Evolutionary conservation across 2,888 invertebrate genomes (phyloP).

Genomic region (Leptogaster cylindrica): DNA sequence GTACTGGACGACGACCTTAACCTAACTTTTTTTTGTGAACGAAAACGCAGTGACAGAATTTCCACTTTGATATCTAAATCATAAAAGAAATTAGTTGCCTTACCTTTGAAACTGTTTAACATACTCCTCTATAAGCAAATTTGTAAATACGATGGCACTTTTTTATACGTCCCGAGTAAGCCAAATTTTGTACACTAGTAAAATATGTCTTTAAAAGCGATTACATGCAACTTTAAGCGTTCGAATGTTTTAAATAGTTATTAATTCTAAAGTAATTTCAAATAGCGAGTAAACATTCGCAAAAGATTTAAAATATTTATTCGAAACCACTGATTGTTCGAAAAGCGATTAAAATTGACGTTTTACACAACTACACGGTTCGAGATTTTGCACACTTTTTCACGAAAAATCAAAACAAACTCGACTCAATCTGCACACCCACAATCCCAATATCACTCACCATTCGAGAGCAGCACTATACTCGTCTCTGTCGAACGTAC

Average conservation of each 20-base stretch:
- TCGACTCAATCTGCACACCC: background rate
- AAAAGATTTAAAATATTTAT: background rate
- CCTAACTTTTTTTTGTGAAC: background rate
- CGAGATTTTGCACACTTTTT: background rate
- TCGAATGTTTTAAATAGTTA: background rate
- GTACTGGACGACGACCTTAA: background rate
- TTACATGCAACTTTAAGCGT: background rate
- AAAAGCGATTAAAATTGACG: constrained; percentile 30
- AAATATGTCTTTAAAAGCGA: too few relatives aligned
- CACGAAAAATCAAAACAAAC: background rate
- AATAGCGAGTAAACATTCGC: constrained; percentile 3
- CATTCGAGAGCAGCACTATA: background rate
- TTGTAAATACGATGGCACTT: background rate
- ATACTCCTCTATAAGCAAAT: constrained; percentile 48
- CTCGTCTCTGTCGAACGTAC: constrained; percentile 15
- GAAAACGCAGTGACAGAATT: background rate
- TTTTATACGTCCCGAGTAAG: too few relatives aligned
- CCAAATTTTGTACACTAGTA: too few relatives aligned
- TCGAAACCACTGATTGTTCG: constrained; percentile 25
- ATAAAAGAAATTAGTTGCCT: constrained; percentile 35
- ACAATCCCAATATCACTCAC: background rate
- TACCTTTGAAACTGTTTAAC: constrained; percentile 51
- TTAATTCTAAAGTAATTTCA: too few relatives aligned
- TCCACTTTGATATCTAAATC: too few relatives aligned
- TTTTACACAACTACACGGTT: constrained; percentile 1